Conservation (phyloP, 1,140 invertebrate genomes). For the Bombus cullumanus region DNA sequence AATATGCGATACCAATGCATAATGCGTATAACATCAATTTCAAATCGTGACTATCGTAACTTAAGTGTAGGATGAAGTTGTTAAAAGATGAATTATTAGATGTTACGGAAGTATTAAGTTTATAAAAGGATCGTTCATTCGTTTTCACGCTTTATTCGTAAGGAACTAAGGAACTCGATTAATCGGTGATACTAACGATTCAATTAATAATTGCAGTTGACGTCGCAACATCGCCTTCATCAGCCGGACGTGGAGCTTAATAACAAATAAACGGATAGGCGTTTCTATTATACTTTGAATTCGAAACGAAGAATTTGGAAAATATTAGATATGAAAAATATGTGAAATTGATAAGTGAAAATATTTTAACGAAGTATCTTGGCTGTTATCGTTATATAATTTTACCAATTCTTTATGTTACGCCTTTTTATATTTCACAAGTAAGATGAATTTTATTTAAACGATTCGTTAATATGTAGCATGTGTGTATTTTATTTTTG, state of each 20-base stretch:
- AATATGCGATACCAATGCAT: background rate
- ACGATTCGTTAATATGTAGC: too few species aligned
- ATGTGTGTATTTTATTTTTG: background rate
- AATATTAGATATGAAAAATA: background rate
- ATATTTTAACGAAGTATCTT: background rate
- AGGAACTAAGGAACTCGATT: background rate
- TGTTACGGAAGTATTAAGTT: too few species aligned
- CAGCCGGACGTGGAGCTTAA: conserved; percentile 43
- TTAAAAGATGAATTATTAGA: too few species aligned
- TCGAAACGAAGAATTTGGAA: background rate
- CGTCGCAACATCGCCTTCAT: conserved; percentile 55
- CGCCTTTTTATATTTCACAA: too few species aligned
- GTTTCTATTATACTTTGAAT: conserved; percentile 17
- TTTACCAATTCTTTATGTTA: too few species aligned
- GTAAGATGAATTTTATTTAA: background rate
- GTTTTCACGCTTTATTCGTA: background rate
- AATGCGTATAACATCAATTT: too few species aligned
- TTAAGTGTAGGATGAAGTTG: background rate
- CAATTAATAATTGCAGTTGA: conserved; percentile 63
- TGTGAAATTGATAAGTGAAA: conserved; percentile 8
- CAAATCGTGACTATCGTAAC: too few species aligned
- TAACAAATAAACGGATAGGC: conserved; percentile 47
- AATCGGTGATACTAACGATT: background rate
- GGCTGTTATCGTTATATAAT: background rate
- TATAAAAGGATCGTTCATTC: background rate